Percentiles rank a stretch among this genome's conserved stretches.
These are phyloP conservation scores for Coenonympha arcania DNA, from an alignment of 2,888 invertebrate species.

Conservation along the genomic window DNA sequence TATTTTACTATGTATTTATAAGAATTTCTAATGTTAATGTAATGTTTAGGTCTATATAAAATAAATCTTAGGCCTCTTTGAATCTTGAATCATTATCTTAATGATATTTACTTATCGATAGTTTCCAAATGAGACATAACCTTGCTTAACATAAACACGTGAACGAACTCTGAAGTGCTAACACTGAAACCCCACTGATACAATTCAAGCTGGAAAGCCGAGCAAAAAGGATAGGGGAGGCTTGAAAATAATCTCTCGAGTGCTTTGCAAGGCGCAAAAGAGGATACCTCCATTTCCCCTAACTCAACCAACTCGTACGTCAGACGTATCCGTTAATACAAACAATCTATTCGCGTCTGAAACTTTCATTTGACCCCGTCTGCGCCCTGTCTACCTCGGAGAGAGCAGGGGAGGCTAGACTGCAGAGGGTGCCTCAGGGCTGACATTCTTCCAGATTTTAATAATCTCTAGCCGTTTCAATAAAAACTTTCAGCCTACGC, in stretches of 20 bases:
- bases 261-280: constrained; percentile 13
- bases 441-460: neutral
- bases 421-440: constrained; percentile 25
- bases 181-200: neutral
- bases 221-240: neutral
- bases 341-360: constrained; percentile 42
- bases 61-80: too few species aligned
- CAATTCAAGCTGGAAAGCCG: neutral
- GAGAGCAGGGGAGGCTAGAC: constrained; percentile 30
- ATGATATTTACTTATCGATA: neutral
- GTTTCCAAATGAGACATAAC: neutral
- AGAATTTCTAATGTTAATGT: too few species aligned
- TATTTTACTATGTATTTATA: too few species aligned
- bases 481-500: too few species aligned
- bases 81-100: too few species aligned
- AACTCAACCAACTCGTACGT: constrained; percentile 38
- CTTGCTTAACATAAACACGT: neutral
- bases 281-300: constrained; percentile 31
- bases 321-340: constrained; percentile 35
- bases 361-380: constrained; percentile 54
- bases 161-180: neutral
- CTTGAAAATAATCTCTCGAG: constrained; percentile 21
- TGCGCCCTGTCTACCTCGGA: constrained; percentile 35
- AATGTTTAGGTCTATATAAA: too few species aligned
- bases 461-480: neutral